Evolutionary conservation across 2,113 vertebrate species (phyloP).

Genomic region (Ondatra zibethicus): DNA sequence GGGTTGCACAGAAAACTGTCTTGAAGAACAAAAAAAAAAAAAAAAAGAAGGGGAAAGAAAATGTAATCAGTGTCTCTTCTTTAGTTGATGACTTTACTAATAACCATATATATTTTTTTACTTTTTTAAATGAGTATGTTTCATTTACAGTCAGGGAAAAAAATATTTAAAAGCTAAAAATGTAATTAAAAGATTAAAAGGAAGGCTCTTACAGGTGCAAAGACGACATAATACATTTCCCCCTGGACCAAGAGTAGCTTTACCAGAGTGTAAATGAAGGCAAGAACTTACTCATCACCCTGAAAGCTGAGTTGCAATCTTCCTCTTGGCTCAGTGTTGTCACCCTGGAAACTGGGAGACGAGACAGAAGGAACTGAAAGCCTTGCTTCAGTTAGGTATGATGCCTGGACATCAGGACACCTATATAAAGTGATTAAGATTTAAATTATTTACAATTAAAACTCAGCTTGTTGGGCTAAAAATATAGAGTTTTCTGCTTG

Average conservation of each 20-base stretch:
- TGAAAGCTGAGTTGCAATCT: slow-evolving; percentile 90
- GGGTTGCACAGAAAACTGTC: neutral
- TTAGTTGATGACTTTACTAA: neutral
- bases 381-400: slow-evolving; percentile 89
- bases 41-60: neutral
- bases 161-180: slow-evolving; percentile 24
- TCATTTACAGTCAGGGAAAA: slow-evolving; percentile 41
- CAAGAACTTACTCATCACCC: slow-evolving; percentile 91
- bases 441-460: slow-evolving; percentile 54
- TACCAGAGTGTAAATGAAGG: neutral
- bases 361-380: slow-evolving; percentile 72
- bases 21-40: neutral
- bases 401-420: slow-evolving; percentile 86
- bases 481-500: neutral
- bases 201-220: neutral
- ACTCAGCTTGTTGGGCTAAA: neutral
- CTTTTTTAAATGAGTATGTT: slow-evolving; percentile 3
- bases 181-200: neutral
- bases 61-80: neutral
- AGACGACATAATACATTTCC: neutral
- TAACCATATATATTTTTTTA: neutral
- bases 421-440: slow-evolving; percentile 82
- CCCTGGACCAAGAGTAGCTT: neutral
- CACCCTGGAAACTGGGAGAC: slow-evolving; percentile 72
- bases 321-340: slow-evolving; percentile 78